Conservation (phyloP, 2,888 invertebrate genomes). For the Linyphia triangularis region DNA sequence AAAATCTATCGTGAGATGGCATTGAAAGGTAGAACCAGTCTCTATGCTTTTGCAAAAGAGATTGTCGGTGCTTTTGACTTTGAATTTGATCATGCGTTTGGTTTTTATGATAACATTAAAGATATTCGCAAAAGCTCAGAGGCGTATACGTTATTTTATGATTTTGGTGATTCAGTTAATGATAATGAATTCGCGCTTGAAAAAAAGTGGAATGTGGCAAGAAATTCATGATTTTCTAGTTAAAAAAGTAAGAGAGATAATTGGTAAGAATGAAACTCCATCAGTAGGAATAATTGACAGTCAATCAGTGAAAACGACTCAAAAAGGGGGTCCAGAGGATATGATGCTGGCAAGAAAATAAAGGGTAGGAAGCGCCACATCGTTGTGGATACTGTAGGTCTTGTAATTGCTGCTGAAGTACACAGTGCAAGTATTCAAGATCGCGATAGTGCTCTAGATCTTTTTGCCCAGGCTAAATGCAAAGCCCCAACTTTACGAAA, state of each 20-base stretch:
- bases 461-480: too few species aligned
- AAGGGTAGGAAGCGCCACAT: slow-evolving; percentile 4
- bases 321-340: slow-evolving; percentile 14
- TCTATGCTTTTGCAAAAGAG: too few species aligned
- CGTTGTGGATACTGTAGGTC: slow-evolving; percentile 15
- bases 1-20: too few species aligned
- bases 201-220: not conserved
- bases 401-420: not conserved
- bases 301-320: slow-evolving; percentile 6
- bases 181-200: too few species aligned
- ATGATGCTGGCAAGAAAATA: slow-evolving; percentile 7
- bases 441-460: too few species aligned
- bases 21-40: too few species aligned
- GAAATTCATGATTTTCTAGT: slow-evolving; percentile 1
- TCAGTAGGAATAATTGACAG: slow-evolving; percentile 8
- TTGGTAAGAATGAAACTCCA: slow-evolving; percentile 13
- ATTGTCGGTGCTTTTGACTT: too few species aligned
- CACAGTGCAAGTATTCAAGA: not conserved
- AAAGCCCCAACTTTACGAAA: slow-evolving; percentile 25
- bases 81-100: too few species aligned
- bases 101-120: too few species aligned
- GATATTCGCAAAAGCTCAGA: too few species aligned
- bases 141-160: too few species aligned
- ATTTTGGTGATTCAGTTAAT: too few species aligned
- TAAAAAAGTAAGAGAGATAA: not conserved